phyloP scores from a whole-genome alignment of 2,888 invertebrate genomes.

The Scrobipalpa costella region DNA sequence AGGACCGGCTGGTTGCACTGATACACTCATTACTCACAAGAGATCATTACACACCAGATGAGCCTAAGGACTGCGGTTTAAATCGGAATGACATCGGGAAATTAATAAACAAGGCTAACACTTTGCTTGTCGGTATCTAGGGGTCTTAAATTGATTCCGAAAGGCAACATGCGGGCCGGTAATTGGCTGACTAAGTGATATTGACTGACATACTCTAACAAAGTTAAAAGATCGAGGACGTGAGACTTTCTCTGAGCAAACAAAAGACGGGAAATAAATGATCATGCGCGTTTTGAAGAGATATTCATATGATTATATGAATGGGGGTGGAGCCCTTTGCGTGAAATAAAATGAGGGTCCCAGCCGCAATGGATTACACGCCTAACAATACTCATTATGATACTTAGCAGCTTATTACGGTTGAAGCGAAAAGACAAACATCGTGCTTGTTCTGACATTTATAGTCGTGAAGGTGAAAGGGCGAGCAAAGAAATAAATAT shows the following conservation, averaged over 20 bases:
- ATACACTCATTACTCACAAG: slow-evolving; percentile 29
- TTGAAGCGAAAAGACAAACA: slow-evolving; percentile 63
- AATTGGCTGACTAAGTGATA: slow-evolving; percentile 67
- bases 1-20: slow-evolving; percentile 29
- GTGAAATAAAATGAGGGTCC: slow-evolving; percentile 51
- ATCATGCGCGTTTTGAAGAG: slow-evolving; percentile 39
- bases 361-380: slow-evolving; percentile 66
- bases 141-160: slow-evolving; percentile 62
- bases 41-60: slow-evolving; percentile 23
- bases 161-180: slow-evolving; percentile 65
- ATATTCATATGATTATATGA: slow-evolving; percentile 49
- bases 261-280: slow-evolving; percentile 40
- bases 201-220: slow-evolving; percentile 53
- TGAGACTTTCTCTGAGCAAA: slow-evolving; percentile 45
- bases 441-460: slow-evolving; percentile 46
- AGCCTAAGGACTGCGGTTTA: slow-evolving; percentile 1
- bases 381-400: slow-evolving; percentile 62
- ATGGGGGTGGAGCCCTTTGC: slow-evolving; percentile 58
- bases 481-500: slow-evolving; percentile 38
- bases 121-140: slow-evolving; percentile 5
- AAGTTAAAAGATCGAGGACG: slow-evolving; percentile 42
- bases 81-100: neutral
- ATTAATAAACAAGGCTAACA: slow-evolving; percentile 5
- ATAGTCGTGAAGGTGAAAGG: slow-evolving; percentile 49
- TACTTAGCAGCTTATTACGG: slow-evolving; percentile 69